Percentiles rank a stretch among this genome's conserved stretches.
phyloP scores from a whole-genome alignment of 1,140 invertebrate genomes.

The Drosophila cardini region DNA sequence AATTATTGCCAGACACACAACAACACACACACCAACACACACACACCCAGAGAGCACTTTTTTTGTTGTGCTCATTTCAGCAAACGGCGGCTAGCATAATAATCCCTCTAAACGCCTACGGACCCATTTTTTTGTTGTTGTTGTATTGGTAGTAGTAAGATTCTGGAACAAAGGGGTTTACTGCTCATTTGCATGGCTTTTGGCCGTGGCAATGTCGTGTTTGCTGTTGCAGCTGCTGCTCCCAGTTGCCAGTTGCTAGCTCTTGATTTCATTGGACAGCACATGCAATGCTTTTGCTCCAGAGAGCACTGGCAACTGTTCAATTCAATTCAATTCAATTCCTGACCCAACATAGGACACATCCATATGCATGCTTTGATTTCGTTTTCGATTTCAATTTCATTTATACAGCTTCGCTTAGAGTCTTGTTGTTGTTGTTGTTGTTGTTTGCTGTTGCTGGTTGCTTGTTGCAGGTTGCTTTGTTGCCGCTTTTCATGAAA shows the following conservation, averaged over 20 bases:
- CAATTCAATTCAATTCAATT: slow-evolving; percentile 22
- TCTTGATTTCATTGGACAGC: slow-evolving; percentile 44
- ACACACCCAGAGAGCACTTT: slow-evolving; percentile 26
- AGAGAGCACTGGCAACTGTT: neutral
- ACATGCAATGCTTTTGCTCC: slow-evolving; percentile 2
- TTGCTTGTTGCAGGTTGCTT: slow-evolving; percentile 18
- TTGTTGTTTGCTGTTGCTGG: slow-evolving; percentile 29
- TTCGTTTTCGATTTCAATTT: slow-evolving; percentile 79
- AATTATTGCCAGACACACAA: slow-evolving; percentile 69
- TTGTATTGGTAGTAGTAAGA: slow-evolving; percentile 1
- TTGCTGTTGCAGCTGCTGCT: slow-evolving; percentile 27
- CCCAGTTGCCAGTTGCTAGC: slow-evolving; percentile 31
- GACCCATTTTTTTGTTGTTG: slow-evolving; percentile 18
- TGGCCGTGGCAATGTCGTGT: slow-evolving; percentile 47
- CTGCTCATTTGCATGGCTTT: slow-evolving; percentile 64
- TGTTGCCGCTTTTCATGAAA: slow-evolving; percentile 40
- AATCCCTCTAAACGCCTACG: slow-evolving; percentile 58
- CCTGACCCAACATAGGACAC: slow-evolving; percentile 22
- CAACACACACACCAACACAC: slow-evolving; percentile 14
- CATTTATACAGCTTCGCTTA: slow-evolving; percentile 65
- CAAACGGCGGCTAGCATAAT: slow-evolving; percentile 68
- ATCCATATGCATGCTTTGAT: slow-evolving; percentile 80
- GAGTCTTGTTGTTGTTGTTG: slow-evolving; percentile 29
- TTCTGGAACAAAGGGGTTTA: slow-evolving; percentile 1
- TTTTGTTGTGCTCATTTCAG: slow-evolving; percentile 60